Evolutionary conservation across 2,797 vertebrate species (phyloP), one percentile per base, ranked within the genome.

Genomic region (Danio tinwini): DNA sequence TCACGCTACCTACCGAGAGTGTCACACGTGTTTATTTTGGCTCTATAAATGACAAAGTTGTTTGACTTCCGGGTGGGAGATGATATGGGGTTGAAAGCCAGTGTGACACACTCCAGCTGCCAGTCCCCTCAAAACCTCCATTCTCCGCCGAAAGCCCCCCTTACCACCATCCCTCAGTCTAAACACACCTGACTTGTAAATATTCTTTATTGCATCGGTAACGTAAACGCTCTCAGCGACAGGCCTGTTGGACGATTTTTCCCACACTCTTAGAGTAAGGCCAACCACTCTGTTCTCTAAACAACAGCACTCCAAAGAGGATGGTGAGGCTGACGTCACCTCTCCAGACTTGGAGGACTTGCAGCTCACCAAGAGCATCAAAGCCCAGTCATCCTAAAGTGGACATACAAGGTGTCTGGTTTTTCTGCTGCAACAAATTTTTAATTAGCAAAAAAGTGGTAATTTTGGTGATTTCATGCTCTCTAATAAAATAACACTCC

Each of bases 161-260:
- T 71, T 74, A 44, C 74, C 58, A 72, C 52, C 81, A 37, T 58
- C 76, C 52, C 45, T 59, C 87, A 91, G 89, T 89, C 90, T 91
- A 91, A 91, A 91, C 90, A 91, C 88, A 90, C 88, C 90, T 88
- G 89, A 89, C 88, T 89, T 88, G 89, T 91, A 90, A 91, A 91
- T 88, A 87, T 89, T 89, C 88, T 88, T 89, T 89, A 89, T 89
- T 87, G 88, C 85, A 72, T 82, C 71, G 70, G 83, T 88, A 87
- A 89, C 69, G 76, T 90, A 90, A 91, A 91, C 90, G 82, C 86
- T 85, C 81, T 86, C 82, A 80, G 85, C 42, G 75, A 78, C 55
- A 73, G 74, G 81, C 72, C 82, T 14, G 71, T 76, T 71, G 64
- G 69, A 85, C 61, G 72, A 85, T 79, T 87, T 89, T 89, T 90